Percentiles rank a stretch among this genome's conserved stretches.
Conservation (phyloP, 2,888 invertebrate genomes). For the Argyra leucocephala region DNA sequence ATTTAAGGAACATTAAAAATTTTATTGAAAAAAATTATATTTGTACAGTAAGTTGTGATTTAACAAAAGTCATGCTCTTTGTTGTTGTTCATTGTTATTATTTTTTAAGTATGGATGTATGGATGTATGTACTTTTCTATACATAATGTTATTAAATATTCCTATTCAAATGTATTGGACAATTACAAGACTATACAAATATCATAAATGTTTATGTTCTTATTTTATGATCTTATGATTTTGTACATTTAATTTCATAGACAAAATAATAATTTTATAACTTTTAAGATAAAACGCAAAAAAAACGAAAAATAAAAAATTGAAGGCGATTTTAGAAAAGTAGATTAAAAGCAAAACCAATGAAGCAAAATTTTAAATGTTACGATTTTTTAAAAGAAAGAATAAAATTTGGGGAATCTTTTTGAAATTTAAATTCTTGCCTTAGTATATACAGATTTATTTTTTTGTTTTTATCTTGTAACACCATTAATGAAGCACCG, state of each 20-base stretch:
- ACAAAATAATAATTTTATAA: constrained; percentile 6
- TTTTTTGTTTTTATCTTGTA: no score
- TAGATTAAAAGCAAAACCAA: no score
- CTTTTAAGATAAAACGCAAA: neutral
- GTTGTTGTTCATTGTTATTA: neutral
- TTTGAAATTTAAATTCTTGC: no score
- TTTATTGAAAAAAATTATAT: neutral
- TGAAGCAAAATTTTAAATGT: no score
- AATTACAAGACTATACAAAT: neutral
- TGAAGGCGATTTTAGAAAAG: no score
- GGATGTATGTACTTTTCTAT: neutral
- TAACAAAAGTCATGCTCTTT: no score
- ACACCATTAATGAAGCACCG: no score
- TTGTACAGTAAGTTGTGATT: no score
- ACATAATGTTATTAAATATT: neutral
- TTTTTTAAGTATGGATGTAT: neutral
- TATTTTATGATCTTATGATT: neutral
- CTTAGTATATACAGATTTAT: no score
- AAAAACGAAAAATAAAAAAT: no score
- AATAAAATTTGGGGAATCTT: no score
- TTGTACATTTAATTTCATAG: constrained; percentile 3
- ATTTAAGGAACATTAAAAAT: constrained; percentile 6
- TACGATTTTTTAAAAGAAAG: no score
- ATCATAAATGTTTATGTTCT: neutral
- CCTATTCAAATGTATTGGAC: constrained; percentile 4